Evolutionary conservation across 2,797 vertebrate genomes (phyloP).

Genomic region (Moxostoma hubbsi): DNA sequence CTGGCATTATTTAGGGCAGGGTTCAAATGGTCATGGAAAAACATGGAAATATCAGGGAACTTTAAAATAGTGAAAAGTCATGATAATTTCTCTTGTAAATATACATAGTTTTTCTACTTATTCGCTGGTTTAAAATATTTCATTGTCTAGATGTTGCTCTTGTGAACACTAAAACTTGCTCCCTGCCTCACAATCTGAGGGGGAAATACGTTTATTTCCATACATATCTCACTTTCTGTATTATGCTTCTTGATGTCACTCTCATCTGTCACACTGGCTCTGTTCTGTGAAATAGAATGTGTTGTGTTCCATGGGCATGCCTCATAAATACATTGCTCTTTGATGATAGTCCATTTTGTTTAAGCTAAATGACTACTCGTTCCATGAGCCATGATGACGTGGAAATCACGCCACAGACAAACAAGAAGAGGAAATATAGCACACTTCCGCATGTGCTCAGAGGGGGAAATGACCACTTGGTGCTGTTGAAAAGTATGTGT

Average conservation of each 20-base stretch:
- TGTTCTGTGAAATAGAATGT: slow-evolving; percentile 24
- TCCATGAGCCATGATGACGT: neutral
- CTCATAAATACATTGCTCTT: neutral
- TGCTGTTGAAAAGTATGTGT: slow-evolving; percentile 21
- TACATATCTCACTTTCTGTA: slow-evolving; percentile 8
- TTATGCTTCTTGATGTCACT: slow-evolving; percentile 5
- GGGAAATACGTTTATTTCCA: neutral
- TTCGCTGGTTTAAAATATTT: no score
- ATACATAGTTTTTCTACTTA: no score
- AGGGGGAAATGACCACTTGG: slow-evolving; percentile 36
- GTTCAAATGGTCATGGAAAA: no score
- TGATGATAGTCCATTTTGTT: neutral
- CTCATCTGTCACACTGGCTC: neutral
- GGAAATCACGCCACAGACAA: slow-evolving; percentile 10
- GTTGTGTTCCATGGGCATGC: neutral
- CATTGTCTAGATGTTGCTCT: no score
- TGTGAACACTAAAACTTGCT: no score
- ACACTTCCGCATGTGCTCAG: slow-evolving; percentile 16
- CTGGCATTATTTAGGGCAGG: neutral
- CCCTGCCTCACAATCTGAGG: neutral
- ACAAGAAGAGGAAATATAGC: slow-evolving; percentile 48
- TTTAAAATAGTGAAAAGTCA: neutral
- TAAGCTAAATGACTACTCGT: neutral
- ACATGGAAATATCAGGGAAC: no score
- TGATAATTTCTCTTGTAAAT: neutral